Conservation (phyloP, 2,888 invertebrate genomes). For the Drosophila maculinotata region DNA sequence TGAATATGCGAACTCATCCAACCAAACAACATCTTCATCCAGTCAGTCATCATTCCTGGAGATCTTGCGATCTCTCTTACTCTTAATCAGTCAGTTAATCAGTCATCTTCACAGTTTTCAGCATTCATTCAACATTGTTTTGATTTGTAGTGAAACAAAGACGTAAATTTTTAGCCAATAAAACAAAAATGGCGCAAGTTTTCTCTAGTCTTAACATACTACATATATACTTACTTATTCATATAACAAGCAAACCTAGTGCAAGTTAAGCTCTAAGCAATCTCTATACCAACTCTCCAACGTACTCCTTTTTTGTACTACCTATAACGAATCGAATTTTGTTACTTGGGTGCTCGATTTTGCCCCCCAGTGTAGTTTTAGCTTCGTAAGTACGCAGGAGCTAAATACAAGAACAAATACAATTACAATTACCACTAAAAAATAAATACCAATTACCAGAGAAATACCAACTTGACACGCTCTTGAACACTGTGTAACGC, state of each 20-base stretch:
- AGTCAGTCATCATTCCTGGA: conserved; percentile 27
- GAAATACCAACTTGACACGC: conserved; percentile 25
- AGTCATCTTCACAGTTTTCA: conserved; percentile 20
- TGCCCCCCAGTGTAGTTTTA: conserved; percentile 62
- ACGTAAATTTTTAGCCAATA: conserved; percentile 21
- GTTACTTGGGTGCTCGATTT: conserved; percentile 61
- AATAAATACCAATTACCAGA: conserved; percentile 20
- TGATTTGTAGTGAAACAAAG: conserved; percentile 57
- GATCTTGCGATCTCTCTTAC: background rate
- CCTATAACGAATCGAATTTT: conserved; percentile 40
- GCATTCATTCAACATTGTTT: conserved; percentile 44
- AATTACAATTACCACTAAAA: conserved; percentile 24
- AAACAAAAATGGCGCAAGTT: conserved; percentile 30
- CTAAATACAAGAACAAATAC: conserved; percentile 40
- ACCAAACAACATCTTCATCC: conserved; percentile 33
- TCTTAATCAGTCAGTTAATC: conserved; percentile 30
- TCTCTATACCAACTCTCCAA: conserved; percentile 27
- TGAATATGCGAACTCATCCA: conserved; percentile 32
- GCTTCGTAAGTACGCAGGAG: conserved; percentile 73
- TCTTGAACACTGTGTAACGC: conserved; percentile 36
- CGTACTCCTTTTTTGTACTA: conserved; percentile 29
- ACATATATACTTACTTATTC: conserved; percentile 25
- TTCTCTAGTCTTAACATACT: conserved; percentile 52
- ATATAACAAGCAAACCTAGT: conserved; percentile 52
- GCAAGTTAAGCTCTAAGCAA: conserved; percentile 70